phyloP scores from a whole-genome alignment of 1,140 invertebrate genomes.

The Dendrolimus kikuchii region DNA sequence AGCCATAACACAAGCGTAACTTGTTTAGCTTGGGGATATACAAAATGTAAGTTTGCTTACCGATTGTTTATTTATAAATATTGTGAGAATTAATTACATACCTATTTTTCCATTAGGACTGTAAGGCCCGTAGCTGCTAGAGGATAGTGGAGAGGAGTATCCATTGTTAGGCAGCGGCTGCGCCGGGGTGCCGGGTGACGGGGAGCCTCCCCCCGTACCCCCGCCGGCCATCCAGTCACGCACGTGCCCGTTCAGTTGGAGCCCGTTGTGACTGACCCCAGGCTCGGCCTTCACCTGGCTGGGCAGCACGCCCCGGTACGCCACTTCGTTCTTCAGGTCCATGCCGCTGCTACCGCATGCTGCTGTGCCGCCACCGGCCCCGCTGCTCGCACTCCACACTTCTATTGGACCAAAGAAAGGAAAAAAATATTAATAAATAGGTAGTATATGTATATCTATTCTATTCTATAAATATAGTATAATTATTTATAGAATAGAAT shows the following conservation, averaged over 20 bases:
- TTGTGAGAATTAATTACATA: constrained; percentile 61
- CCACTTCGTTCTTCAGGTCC: constrained; percentile 67
- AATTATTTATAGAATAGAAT: too few species aligned
- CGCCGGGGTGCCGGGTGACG: constrained; percentile 54
- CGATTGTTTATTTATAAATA: too few species aligned
- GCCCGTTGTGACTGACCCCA: constrained; percentile 71
- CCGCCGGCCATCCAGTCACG: constrained; percentile 87
- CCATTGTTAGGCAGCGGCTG: constrained; percentile 80
- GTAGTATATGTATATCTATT: too few species aligned
- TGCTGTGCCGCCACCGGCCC: constrained; percentile 53
- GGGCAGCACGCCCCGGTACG: constrained; percentile 53
- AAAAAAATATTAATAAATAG: not conserved
- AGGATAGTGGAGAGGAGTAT: constrained; percentile 87
- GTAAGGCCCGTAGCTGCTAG: constrained; percentile 88
- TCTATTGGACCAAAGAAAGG: constrained; percentile 28
- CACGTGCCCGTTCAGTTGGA: constrained; percentile 82
- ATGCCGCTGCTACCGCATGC: constrained; percentile 66
- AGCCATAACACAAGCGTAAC: too few species aligned
- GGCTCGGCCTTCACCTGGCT: constrained; percentile 63
- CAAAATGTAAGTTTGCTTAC: not conserved
- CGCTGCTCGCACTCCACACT: constrained; percentile 68
- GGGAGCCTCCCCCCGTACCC: constrained; percentile 70
- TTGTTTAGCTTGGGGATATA: too few species aligned
- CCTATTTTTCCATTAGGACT: constrained; percentile 90
- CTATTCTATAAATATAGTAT: too few species aligned